Percentiles rank a stretch among this genome's conserved stretches.
phyloP scores from a whole-genome alignment of 2,888 invertebrate genomes.

The Pemphredon lugubris region DNA sequence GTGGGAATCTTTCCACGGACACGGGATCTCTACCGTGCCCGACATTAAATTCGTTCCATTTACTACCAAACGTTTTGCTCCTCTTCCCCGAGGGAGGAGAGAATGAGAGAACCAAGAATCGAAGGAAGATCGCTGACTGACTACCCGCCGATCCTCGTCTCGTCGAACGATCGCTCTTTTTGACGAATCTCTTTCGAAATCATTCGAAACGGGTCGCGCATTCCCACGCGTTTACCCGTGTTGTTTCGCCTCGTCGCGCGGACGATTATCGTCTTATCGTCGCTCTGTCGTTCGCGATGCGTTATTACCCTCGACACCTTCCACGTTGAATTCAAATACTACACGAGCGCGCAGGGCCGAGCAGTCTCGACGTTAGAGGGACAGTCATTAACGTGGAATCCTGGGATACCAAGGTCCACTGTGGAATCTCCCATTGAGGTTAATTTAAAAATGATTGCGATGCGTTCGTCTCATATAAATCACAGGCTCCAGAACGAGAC shows the following conservation, averaged over 20 bases:
- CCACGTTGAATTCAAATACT: too few species aligned
- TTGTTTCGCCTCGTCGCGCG: too few species aligned
- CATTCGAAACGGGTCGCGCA: too few species aligned
- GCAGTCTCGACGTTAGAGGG: slow-evolving; percentile 20
- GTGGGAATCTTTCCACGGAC: slow-evolving; percentile 40
- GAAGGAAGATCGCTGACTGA: too few species aligned
- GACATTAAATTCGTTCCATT: slow-evolving; percentile 39
- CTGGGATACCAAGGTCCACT: background rate
- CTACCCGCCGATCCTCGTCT: too few species aligned
- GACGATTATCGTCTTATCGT: too few species aligned
- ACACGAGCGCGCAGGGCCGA: slow-evolving; percentile 4
- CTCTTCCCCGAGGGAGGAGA: background rate
- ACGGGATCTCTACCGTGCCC: slow-evolving; percentile 7
- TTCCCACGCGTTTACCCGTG: too few species aligned
- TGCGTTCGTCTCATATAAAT: slow-evolving; percentile 13
- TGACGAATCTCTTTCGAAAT: too few species aligned
- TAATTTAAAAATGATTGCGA: slow-evolving; percentile 44
- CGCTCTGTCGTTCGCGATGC: too few species aligned
- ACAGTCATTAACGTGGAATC: slow-evolving; percentile 28
- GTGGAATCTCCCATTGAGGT: slow-evolving; percentile 25
- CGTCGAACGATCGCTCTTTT: too few species aligned
- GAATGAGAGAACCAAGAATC: too few species aligned
- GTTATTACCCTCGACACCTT: slow-evolving; percentile 11
- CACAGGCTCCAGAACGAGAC: background rate
- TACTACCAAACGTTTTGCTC: slow-evolving; percentile 23